Base-by-base conservation (phyloP, 2,888 invertebrate species). In the Didymodactylos carnosus region DNA sequence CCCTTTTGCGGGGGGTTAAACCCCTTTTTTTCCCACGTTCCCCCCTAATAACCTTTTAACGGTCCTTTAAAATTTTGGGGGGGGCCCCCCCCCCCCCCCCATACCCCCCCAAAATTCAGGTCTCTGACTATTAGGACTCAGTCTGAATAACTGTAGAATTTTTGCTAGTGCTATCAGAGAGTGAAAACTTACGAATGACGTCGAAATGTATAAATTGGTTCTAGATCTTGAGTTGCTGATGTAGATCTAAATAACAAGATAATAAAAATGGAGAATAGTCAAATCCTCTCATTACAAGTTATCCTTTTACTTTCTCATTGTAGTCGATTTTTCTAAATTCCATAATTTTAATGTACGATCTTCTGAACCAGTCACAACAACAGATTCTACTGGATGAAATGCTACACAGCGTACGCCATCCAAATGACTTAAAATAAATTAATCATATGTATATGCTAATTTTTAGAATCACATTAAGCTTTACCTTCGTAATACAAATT, bases 321-420 rank as follows among this genome's bases (percentile, higher is more conserved):
- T 92, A 73, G 94, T 94, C 86, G 94, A 94, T 85, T 93, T 92
- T 84, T 94, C 94, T 78, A 98, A 87, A 87, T 98, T 98, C 98
- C 98, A 99, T 82, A 98, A 86, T 85, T 99, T 99, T 62, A 98
- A 87, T 71, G 97, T 97, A 84, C 95, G 94, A 86, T 99, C 98
- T 84, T 99, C 98, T 75, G 94, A 94, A 49, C 94, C 97, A 39
- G 98, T 97, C 80, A 98, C 91, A 76, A 98, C 87, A 75, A 97
- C 93, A 75, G 94, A 91, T 82, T 97, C 95, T 77, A 89, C 90
- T 73, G 95, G 94, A 77, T 84, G 84, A 78, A 84, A 84, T 39
- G 83, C 84, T 78, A 86, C 80, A 5, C 84, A 82, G 49, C 85
- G 78, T 70, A 86, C 82, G n/a, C 83, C 81, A 79, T 86, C 86